Evolutionary conservation across 1,140 invertebrate species (phyloP).

Genomic region (Diorhabda elongata): DNA sequence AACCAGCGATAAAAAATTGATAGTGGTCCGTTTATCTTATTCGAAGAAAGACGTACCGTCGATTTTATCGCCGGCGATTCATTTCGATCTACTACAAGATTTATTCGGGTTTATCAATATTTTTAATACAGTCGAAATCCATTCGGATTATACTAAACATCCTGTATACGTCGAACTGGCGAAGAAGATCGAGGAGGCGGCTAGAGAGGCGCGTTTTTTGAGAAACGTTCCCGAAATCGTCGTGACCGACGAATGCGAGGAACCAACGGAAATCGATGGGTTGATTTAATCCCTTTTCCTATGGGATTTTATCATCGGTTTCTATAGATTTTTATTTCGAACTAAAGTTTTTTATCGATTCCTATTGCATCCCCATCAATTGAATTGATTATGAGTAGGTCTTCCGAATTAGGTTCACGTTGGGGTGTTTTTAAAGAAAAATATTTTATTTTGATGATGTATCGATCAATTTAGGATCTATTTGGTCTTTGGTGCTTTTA

Average conservation of each 20-base stretch:
- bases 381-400: too few relatives aligned
- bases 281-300: slow-evolving; percentile 23
- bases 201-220: slow-evolving; percentile 23
- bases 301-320: too few relatives aligned
- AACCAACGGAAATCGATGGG: slow-evolving; percentile 27
- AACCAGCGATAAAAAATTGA: slow-evolving; percentile 18
- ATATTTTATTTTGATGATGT: too few relatives aligned
- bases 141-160: slow-evolving; percentile 18
- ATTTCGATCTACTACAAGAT: slow-evolving; percentile 31
- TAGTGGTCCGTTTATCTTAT: slow-evolving; percentile 26
- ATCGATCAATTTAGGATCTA: too few relatives aligned
- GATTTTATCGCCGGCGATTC: slow-evolving; percentile 22
- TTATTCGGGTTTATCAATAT: slow-evolving; percentile 26
- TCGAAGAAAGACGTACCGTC: slow-evolving; percentile 26
- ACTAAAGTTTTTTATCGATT: too few relatives aligned
- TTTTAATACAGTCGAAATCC: slow-evolving; percentile 22
- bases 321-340: too few relatives aligned
- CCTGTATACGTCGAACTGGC: slow-evolving; percentile 21
- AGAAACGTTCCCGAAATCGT: slow-evolving; percentile 30
- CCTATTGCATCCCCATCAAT: too few relatives aligned
- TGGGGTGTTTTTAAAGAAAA: too few relatives aligned
- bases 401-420: too few relatives aligned
- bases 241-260: slow-evolving; percentile 31
- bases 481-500: too few relatives aligned
- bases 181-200: slow-evolving; percentile 21